Evolutionary conservation across 53 echinoderm and acorn worm species (phyloP), one percentile per base, ranked within the genome.

Genomic region (Actinopyga echinites): DNA sequence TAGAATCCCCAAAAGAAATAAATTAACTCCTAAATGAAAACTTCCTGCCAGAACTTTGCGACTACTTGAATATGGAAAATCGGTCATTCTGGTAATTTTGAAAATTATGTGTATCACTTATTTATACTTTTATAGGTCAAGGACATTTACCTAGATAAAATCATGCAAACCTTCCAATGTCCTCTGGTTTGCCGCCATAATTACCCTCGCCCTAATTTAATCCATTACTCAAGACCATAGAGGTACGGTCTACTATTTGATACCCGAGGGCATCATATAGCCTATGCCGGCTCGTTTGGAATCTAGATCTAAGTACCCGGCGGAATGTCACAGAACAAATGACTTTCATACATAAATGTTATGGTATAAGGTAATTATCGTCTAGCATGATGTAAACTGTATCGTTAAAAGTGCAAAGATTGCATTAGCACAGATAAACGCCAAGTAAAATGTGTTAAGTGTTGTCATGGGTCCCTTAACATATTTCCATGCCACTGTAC

Each of bases 311-410:
- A 32, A 68, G 21, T 34, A 68, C 6, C 9, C 68, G 68, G 35
- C 68, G 68, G 68, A 67, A 33, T n/a, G 68, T 33, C 33, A 35
- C 6, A n/a, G 21, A n/a, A 4, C 68, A 33, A 67, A 33, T n/a
- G 68, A 68, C 21, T 34, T 36, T 11, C 71, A 9, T 40, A 71
- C 71, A 71, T 71, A 71, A 71, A 71, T 71, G 71, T 71, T 71
- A 42, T 71, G 71, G 12, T 71, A 40, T 71, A 71, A 71, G 23
- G 38, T 71, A 71, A 71, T 71, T 71, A 71, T 34, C 25, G 8
- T 42, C 40, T 40, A 6, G 71, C 40, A 35, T 71, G 8, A 38
- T 20, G 44, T n/a, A 28, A 40, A 40, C 19, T 25, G 71, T 43
- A 71, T 42, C 21, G 5, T 37, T 65, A 24, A 68, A 71, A 71